Percentiles rank a stretch among this genome's conserved stretches.
Conservation (phyloP, 2,797 vertebrate species). For the Ara ararauna region DNA sequence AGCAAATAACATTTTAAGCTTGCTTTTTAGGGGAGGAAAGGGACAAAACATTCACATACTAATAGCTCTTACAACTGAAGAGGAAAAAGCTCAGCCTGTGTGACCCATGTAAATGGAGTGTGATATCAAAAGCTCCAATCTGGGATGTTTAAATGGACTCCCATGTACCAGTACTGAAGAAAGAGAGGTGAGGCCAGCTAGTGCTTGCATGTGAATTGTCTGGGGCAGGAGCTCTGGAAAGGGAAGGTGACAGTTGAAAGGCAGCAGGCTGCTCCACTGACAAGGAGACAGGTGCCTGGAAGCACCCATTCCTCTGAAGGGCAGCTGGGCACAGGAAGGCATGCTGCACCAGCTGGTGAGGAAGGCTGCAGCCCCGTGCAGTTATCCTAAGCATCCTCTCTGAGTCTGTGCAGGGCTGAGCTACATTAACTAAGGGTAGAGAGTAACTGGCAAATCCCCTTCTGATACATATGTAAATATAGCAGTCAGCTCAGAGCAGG, state of each 20-base stretch:
- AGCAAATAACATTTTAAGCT: slow-evolving; percentile 72
- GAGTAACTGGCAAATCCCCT: slow-evolving; percentile 31
- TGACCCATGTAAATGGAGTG: background rate
- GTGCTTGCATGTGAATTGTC: background rate
- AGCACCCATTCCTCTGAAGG: background rate
- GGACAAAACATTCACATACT: slow-evolving; percentile 42
- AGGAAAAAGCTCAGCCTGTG: background rate
- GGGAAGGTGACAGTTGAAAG: background rate
- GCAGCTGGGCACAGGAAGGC: background rate
- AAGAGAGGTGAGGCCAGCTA: background rate
- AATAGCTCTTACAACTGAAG: background rate
- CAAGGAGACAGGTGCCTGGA: background rate
- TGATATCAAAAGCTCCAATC: background rate
- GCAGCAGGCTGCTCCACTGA: background rate
- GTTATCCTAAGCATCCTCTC: slow-evolving; percentile 42
- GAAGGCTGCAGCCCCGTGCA: background rate
- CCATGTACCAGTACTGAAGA: background rate
- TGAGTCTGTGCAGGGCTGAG: background rate
- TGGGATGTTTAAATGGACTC: background rate
- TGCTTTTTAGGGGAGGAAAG: slow-evolving; percentile 49
- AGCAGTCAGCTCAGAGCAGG: slow-evolving; percentile 40
- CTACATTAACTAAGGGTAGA: background rate
- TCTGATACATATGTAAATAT: slow-evolving; percentile 30
- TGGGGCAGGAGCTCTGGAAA: background rate
- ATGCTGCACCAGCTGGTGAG: slow-evolving; percentile 13